phyloP scores from a whole-genome alignment of 2,888 invertebrate genomes.

The Lasius fuliginosus region DNA sequence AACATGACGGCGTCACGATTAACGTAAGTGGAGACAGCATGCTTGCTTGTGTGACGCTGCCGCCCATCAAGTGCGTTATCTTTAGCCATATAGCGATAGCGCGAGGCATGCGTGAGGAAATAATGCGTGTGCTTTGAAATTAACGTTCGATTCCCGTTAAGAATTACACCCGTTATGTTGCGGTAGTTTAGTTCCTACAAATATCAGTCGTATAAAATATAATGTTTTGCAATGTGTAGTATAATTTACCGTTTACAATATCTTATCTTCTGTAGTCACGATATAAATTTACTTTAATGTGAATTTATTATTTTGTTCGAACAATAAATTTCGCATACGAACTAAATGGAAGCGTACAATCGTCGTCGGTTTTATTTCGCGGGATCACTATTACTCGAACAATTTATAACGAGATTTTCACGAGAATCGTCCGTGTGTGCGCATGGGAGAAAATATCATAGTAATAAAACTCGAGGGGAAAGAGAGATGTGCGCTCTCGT shows the following conservation, averaged over 20 bases:
- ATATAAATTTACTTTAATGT: slow-evolving; percentile 16
- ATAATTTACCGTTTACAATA: slow-evolving; percentile 6
- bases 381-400: slow-evolving; percentile 30
- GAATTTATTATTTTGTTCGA: slow-evolving; percentile 31
- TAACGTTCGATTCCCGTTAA: slow-evolving; percentile 49
- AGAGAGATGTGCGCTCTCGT: slow-evolving; percentile 4
- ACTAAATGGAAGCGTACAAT: neutral
- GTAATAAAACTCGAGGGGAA: slow-evolving; percentile 1
- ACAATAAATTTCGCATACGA: slow-evolving; percentile 20
- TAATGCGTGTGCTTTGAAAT: slow-evolving; percentile 25
- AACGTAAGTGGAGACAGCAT: slow-evolving; percentile 45
- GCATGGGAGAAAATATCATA: slow-evolving; percentile 26
- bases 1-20: slow-evolving; percentile 33
- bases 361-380: slow-evolving; percentile 48
- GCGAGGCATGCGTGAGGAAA: slow-evolving; percentile 15
- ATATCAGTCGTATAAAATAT: slow-evolving; percentile 24
- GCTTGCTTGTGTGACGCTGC: slow-evolving; percentile 9
- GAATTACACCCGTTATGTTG: slow-evolving; percentile 44
- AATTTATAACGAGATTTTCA: slow-evolving; percentile 49
- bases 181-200: slow-evolving; percentile 22
- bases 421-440: neutral
- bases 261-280: slow-evolving; percentile 16
- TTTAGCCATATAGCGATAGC: slow-evolving; percentile 29
- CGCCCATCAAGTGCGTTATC: slow-evolving; percentile 41
- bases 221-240: neutral